Conservation (phyloP, 1,140 invertebrate species). For the Drosophila littoralis region DNA sequence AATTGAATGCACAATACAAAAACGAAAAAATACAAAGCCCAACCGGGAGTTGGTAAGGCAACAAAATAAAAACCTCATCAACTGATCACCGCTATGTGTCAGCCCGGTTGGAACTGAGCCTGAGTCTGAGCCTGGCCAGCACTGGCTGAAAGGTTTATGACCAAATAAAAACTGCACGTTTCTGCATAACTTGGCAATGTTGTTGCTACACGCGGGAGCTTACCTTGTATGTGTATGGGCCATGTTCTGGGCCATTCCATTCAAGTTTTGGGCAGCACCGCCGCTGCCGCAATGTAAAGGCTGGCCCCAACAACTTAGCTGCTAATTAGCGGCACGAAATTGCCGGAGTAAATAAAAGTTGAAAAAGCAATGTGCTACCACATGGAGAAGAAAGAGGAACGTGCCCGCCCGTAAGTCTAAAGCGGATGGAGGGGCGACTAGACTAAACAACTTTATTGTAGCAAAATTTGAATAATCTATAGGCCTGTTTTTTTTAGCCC, state of each 20-base stretch:
- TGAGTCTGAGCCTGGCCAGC: constrained; percentile 22
- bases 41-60: constrained; percentile 9
- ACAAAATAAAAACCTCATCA: constrained; percentile 11
- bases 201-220: constrained; percentile 11
- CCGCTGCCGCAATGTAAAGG: constrained; percentile 37
- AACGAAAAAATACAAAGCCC: not conserved
- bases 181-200: constrained; percentile 59
- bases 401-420: constrained; percentile 4
- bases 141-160: constrained; percentile 49
- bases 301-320: constrained; percentile 40
- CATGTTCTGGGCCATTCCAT: constrained; percentile 30
- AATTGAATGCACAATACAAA: constrained; percentile 28
- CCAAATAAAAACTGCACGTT: constrained; percentile 59
- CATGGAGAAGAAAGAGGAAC: constrained; percentile 21
- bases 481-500: not conserved
- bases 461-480: not conserved
- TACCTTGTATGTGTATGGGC: not conserved
- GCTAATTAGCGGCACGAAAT: constrained; percentile 60
- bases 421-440: not conserved
- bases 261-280: not conserved
- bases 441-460: too few relatives aligned
- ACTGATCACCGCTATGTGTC: constrained; percentile 50
- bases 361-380: constrained; percentile 16
- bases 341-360: constrained; percentile 44
- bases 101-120: constrained; percentile 25